Conservation (phyloP, 2,888 invertebrate species). For the Creontiades dilutus region DNA sequence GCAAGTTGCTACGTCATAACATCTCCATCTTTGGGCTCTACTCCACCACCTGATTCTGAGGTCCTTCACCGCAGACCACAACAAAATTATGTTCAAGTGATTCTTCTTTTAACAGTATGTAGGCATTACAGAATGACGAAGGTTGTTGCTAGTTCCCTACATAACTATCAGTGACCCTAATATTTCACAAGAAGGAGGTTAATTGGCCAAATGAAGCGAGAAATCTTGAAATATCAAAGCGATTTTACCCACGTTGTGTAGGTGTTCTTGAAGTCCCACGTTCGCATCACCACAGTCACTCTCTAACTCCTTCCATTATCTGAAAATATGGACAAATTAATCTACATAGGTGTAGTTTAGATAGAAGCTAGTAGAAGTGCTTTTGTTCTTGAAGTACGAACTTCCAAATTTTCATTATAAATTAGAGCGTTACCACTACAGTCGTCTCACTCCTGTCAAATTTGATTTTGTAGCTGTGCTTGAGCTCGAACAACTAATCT, state of each 20-base stretch:
- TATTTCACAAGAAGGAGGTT: too few species aligned
- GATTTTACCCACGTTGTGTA: neutral
- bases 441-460: too few species aligned
- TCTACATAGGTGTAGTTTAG: too few species aligned
- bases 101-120: neutral
- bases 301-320: too few species aligned
- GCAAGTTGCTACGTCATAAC: constrained; percentile 33
- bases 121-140: neutral
- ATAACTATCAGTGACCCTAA: neutral
- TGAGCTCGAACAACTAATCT: too few species aligned
- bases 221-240: neutral
- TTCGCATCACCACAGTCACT: too few species aligned
- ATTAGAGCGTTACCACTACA: too few species aligned
- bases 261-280: neutral
- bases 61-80: neutral
- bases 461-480: too few species aligned
- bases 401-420: too few species aligned
- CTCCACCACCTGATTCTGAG: constrained; percentile 14
- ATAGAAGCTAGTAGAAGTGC: too few species aligned
- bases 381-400: too few species aligned
- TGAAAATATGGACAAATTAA: too few species aligned
- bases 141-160: neutral
- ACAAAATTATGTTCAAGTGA: neutral
- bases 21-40: constrained; percentile 24
- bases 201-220: neutral